A percentile compares a stretch with the other conserved stretches of the same genome.
phyloP scores from a whole-genome alignment of 2,113 vertebrate genomes.

The Ammodytes dubius region DNA sequence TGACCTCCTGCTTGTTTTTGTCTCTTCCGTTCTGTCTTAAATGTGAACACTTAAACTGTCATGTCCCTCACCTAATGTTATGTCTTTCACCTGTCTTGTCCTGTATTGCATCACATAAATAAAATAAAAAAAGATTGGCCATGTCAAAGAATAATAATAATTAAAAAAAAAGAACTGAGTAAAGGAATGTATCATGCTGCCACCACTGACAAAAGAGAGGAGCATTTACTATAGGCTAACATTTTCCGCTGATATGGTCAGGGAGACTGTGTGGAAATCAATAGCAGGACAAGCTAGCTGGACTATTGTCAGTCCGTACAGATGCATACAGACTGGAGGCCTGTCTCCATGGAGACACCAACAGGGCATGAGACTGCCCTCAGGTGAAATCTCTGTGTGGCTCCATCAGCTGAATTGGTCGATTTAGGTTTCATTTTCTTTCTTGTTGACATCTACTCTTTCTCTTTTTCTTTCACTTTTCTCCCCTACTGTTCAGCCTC shows the following conservation, averaged over 20 bases:
- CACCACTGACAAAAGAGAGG: not conserved
- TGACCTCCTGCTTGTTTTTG: too few relatives aligned
- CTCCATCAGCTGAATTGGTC: conserved; percentile 67
- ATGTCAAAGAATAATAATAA: too few relatives aligned
- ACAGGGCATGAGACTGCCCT: conserved; percentile 68
- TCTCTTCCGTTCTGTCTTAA: too few relatives aligned
- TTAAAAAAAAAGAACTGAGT: not conserved
- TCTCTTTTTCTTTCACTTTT: conserved; percentile 69
- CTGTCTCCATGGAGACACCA: conserved; percentile 82
- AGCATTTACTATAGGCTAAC: conserved; percentile 29
- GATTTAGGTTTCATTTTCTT: conserved; percentile 80
- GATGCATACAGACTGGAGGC: conserved; percentile 61
- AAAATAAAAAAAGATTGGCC: too few relatives aligned
- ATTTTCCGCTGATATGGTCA: conserved; percentile 35
- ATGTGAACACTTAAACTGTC: too few relatives aligned
- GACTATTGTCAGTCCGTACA: conserved; percentile 66
- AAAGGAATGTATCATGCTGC: conserved; percentile 2
- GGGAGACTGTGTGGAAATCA: conserved; percentile 62
- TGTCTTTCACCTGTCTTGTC: too few relatives aligned
- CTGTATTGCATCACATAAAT: too few relatives aligned
- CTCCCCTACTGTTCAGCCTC: conserved; percentile 60
- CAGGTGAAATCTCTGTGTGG: conserved; percentile 75
- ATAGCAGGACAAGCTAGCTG: conserved; percentile 50
- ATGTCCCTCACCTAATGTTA: too few relatives aligned
- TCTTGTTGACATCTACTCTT: conserved; percentile 75